Base-by-base conservation (phyloP, 2,888 invertebrate species). In the Phragmatobia fuliginosa region DNA sequence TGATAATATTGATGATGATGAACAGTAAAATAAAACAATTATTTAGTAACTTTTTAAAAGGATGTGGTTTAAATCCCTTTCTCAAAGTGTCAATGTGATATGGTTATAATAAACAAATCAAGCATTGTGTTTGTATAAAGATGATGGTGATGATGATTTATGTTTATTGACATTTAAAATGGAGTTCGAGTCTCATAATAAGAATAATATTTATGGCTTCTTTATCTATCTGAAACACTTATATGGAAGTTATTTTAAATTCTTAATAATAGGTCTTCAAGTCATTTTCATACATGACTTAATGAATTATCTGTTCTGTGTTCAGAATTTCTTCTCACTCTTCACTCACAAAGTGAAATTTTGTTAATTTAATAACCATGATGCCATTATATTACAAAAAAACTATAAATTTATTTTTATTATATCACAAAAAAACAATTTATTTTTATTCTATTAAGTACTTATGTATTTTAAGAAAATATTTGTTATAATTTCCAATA, bases 381-480 rank as follows among this genome's bases (percentile, higher is more conserved):
- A 91, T 93, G 94, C 93, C 93, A 94, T 92, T 92, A 92, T 87
- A 88, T 49, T n/a, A 49, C 10, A n/a, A n/a, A 2, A 49, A 49
- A n/a, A 21, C 2, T 10, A 0, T 21, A 2, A 41, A 41, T 4
- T 18, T 41, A 5, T 4, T 41, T 41, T 41, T 18, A 6, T 41
- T 41, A 4, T 16, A 18, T 41, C 18, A 41, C 41, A 41, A 41
- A 41, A 18, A 41, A 41, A 36, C 8, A 33, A 8, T 8, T 33
- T 33, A 36, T 11, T 11, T 10, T 1, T 36, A 36, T 36, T 36
- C 8, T 36, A 11, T 36, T 36, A n/a, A n/a, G n/a, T n/a, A n/a
- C n/a, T n/a, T n/a, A n/a, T n/a, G n/a, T n/a, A n/a, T n/a, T n/a
- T n/a, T n/a, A n/a, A n/a, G n/a, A n/a, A n/a, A n/a, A n/a, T n/a